Conservation (phyloP, 1,140 invertebrate species). For the Drosophila azteca region DNA sequence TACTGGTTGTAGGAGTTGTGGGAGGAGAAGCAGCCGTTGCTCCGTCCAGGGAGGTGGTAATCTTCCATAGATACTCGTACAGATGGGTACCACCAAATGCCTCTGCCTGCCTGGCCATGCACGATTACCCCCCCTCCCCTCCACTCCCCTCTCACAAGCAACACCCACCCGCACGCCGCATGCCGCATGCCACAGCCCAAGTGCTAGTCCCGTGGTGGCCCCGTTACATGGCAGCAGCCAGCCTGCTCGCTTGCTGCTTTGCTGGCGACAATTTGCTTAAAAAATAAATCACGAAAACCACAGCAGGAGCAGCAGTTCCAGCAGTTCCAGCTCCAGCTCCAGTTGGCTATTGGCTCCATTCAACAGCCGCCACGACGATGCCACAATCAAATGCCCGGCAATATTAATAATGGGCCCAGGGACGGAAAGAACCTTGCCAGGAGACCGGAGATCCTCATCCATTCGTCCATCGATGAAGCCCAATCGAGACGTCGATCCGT, state of each 20-base stretch:
- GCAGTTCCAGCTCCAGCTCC: no score
- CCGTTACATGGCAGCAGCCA: conserved; percentile 65
- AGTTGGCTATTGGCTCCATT: no score
- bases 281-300: conserved; percentile 76
- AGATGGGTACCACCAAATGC: conserved; percentile 11
- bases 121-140: conserved; percentile 40
- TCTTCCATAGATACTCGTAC: conserved; percentile 62
- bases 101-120: conserved; percentile 50
- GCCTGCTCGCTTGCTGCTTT: conserved; percentile 23
- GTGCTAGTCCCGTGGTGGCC: conserved; percentile 49
- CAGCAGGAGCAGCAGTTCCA: neutral
- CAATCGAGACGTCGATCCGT: neutral
- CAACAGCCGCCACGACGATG: conserved; percentile 29
- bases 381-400: conserved; percentile 61
- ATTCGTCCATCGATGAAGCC: no score
- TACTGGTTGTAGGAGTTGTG: neutral
- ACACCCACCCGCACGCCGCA: conserved; percentile 11
- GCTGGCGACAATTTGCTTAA: conserved; percentile 77
- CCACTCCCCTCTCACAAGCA: neutral
- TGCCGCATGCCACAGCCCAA: conserved; percentile 9
- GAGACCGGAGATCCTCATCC: no score
- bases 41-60: conserved; percentile 58
- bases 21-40: conserved; percentile 5
- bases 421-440: neutral
- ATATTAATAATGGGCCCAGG: conserved; percentile 63